Base-by-base conservation (phyloP, 2,797 vertebrate species). In the Hoplostethus mediterraneus region DNA sequence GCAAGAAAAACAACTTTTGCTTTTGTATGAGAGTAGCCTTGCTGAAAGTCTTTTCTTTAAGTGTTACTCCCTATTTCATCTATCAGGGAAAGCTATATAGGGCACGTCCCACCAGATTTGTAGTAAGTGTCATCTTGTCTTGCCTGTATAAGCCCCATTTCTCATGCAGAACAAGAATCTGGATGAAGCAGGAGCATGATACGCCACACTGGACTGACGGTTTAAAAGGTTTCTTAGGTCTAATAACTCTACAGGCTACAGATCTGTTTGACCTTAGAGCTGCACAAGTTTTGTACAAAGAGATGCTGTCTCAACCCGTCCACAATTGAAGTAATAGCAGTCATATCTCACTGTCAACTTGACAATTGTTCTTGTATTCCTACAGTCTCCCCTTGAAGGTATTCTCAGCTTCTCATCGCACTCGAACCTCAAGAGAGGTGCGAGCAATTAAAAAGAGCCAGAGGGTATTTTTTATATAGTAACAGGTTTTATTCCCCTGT, bases 391-490 rank as follows among this genome's bases (percentile, higher is more conserved):
- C 59, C 30, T 71, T 67, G 61, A 56, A 87, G 83, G 87, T 89
- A 80, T 89, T 90, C 71, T 83, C 77, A 82, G 71, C 65, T 84
- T 79, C 75, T 88, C 74, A 83, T 86, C 36, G 25, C 77, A 40
- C 82, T 80, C 55, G 57, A 80, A 63, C 79, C 93, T 88, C 93
- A 52, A 25, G 80, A 89, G 90, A 87, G 73, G 76, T 77, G 70
- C 70, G 83, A 87, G 91, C 91, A 94, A 95, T 95, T 95, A 93
- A 91, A 91, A 89, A 81, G 74, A 67, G 84, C 93, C 92, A 69
- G 45, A 75, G 93, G 93, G 88, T 87, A 52, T 87, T 87, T 84
- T 84, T 84, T 77, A 90, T 93, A 93, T 95, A 94, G 93, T 90
- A 94, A 85, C 83, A 14, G 68, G 55, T 81, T 86, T 83, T 72